Base-by-base conservation (phyloP, 2,888 invertebrate genomes). In the Salpingus planirostris region DNA sequence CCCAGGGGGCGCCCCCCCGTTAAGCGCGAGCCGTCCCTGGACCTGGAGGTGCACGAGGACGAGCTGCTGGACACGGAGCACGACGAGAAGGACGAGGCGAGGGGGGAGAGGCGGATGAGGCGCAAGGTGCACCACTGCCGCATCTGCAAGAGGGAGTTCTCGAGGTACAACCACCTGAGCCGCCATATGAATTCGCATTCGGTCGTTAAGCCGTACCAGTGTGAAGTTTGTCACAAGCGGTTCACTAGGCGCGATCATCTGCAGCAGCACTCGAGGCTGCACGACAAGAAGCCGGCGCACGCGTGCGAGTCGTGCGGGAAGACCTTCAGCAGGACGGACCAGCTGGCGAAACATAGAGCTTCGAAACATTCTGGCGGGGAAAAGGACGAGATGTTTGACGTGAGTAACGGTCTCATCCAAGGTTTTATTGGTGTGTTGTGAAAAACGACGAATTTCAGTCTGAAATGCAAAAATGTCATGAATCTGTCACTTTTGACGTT, bases 141-240 rank as follows among this genome's bases (percentile, higher is more conserved):
- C 22, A 44, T 63, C 3, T 73, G 73, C 43, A 54, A 58, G 7
- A 67, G 68, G 38, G 55, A 58, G 10, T 73, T 71, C 46, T 56
- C 62, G 2, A 56, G 70, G 1, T 54, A 60, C 1, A 66, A 66
- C 39, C 68, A 70, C 45, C 45, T 71, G 25, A 60, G 61, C 32
- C 57, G 71, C 2, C 73, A 73, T 46, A 54, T 68, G 53, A 50
- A 58, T 2, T 62, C 67, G 1, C 72, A 73, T 49, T 59, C 60
- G 2, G 49, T 53, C 24, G 46, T 52, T n/a, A 64, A 66, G 40
- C 62, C 63, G 14, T 66, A 55, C 41, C 45, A 52, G 14, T 70
- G 70, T 40, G 55, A 52, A 7, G 47, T 57, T 23, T 70, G 70
- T 15, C 7, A 11, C 29, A 50, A 29, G 46, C 44, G 35, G 39